Conservation (phyloP, 1,140 invertebrate species). For the Aleiodes sp. region DNA sequence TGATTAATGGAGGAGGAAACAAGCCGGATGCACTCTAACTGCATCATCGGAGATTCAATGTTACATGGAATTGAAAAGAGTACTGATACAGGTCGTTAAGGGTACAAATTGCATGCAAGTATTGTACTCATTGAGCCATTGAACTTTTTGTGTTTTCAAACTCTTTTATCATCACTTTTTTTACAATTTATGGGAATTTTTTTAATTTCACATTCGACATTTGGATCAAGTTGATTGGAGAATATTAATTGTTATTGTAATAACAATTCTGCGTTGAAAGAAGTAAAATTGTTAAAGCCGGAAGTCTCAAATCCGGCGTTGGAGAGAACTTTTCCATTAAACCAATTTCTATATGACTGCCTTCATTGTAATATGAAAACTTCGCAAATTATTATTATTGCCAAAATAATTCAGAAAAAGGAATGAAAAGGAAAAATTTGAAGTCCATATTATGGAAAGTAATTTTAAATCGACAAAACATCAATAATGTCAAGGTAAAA, state of each 20-base stretch:
- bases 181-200: background rate
- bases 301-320: background rate
- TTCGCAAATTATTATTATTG: background rate
- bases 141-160: background rate
- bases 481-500: no score
- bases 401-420: no score
- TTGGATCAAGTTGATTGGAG: background rate
- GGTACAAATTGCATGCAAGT: background rate
- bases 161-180: background rate
- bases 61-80: conserved; percentile 3
- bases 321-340: background rate
- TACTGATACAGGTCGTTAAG: background rate
- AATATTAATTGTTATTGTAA: conserved; percentile 6
- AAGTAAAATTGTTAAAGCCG: background rate
- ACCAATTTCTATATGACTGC: background rate
- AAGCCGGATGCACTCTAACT: background rate
- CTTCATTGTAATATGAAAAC: background rate
- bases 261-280: background rate
- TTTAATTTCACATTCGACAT: no score
- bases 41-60: conserved; percentile 1
- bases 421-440: no score
- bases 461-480: no score
- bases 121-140: background rate
- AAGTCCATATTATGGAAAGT: no score
- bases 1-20: conserved; percentile 1